Evolutionary conservation across 2,888 invertebrate species (phyloP).

Genomic region (Drosophila lacicola): DNA sequence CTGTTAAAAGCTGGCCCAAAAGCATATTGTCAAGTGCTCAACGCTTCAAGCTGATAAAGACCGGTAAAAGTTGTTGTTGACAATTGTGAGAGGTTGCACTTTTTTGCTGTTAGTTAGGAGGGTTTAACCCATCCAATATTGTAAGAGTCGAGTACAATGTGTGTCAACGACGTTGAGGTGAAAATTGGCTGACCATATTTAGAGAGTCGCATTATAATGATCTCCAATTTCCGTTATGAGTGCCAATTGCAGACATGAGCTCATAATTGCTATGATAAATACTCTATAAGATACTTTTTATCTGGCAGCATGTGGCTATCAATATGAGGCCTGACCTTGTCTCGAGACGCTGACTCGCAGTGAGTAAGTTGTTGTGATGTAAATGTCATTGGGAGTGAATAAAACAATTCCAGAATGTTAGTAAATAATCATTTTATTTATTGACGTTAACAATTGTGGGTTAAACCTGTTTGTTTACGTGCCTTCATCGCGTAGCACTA

Average conservation of each 20-base stretch:
- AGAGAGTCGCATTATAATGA: conserved; percentile 22
- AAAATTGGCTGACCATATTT: conserved; percentile 32
- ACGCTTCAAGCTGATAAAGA: conserved; percentile 42
- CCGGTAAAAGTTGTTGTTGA: conserved; percentile 57
- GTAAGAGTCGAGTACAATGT: conserved; percentile 28
- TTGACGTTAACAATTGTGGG: conserved; percentile 47
- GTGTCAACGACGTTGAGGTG: conserved; percentile 40
- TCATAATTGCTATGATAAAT: conserved; percentile 29
- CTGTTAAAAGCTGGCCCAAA: conserved; percentile 38
- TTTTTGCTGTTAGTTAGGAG: conserved; percentile 13
- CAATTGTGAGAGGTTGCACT: conserved; percentile 40
- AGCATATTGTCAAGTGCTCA: conserved; percentile 44
- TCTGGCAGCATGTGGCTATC: neutral
- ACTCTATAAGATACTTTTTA: neutral
- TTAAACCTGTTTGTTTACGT: conserved; percentile 56
- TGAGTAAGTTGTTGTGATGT: conserved; percentile 52
- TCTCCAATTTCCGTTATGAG: conserved; percentile 6
- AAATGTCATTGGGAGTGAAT: conserved; percentile 55
- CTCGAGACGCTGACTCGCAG: conserved; percentile 21
- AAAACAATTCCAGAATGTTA: conserved; percentile 49
- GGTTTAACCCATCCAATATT: conserved; percentile 48
- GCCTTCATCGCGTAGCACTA: neutral
- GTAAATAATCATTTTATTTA: conserved; percentile 43
- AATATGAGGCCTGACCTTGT: conserved; percentile 39
- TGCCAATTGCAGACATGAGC: conserved; percentile 23